A percentile compares a stretch with the other conserved stretches of the same genome.
Conservation (phyloP, 2,113 vertebrate species). For the Neopipo cinnamomea region DNA sequence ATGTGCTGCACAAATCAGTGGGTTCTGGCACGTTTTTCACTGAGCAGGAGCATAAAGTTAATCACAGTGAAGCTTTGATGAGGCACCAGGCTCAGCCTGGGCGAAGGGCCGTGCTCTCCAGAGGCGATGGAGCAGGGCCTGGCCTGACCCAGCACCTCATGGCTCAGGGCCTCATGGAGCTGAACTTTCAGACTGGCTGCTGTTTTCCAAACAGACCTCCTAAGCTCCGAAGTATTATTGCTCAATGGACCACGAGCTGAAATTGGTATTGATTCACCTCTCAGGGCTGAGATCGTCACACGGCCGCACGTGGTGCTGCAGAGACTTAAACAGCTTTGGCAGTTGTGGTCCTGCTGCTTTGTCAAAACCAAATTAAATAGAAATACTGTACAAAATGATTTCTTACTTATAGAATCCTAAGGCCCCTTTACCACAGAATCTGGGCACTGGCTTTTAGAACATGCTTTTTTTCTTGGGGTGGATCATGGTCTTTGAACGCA, state of each 20-base stretch:
- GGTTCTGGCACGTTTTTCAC: background rate
- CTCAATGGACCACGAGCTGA: background rate
- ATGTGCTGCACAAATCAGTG: background rate
- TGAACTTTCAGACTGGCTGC: background rate
- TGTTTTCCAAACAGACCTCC: background rate
- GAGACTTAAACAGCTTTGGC: background rate
- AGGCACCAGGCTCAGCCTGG: background rate
- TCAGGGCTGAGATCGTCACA: background rate
- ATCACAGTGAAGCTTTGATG: background rate
- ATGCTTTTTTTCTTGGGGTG: background rate
- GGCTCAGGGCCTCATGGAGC: background rate
- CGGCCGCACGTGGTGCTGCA: background rate
- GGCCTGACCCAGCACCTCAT: background rate
- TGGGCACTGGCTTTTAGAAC: background rate
- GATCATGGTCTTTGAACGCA: background rate
- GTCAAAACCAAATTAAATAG: constrained; percentile 3
- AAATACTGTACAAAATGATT: background rate
- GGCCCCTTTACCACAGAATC: background rate
- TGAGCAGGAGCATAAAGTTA: background rate
- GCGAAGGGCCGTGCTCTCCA: background rate
- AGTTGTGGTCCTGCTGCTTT: background rate
- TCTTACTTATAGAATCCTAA: background rate
- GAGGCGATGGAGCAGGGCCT: background rate
- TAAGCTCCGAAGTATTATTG: background rate
- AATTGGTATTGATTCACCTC: constrained; percentile 32